phyloP scores from a whole-genome alignment of 2,797 vertebrate genomes.

The Caiman crocodilus region DNA sequence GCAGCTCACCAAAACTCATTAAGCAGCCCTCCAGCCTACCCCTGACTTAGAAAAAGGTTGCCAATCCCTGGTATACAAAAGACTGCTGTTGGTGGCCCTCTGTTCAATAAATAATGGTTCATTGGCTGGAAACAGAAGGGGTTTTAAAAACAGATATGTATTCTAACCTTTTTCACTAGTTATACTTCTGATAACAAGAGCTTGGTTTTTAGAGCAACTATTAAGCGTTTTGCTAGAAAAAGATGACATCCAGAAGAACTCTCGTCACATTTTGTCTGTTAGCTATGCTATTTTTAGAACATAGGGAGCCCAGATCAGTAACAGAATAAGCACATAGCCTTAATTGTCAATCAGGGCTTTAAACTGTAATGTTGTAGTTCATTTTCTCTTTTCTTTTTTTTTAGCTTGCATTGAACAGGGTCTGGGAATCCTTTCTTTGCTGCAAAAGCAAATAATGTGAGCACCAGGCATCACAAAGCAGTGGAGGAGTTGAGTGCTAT shows the following conservation, averaged over 20 bases:
- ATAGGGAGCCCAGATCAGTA: background rate
- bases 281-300: slow-evolving; percentile 52
- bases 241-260: slow-evolving; percentile 34
- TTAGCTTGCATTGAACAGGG: too few species aligned
- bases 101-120: background rate
- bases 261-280: slow-evolving; percentile 23
- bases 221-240: slow-evolving; percentile 24
- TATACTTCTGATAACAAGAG: background rate
- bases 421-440: background rate
- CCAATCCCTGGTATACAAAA: too few species aligned
- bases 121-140: background rate
- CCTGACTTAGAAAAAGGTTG: too few species aligned
- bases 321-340: slow-evolving; percentile 5
- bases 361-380: background rate
- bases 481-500: background rate
- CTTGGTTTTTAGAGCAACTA: background rate
- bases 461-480: background rate
- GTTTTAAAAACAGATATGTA: background rate
- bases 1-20: too few species aligned
- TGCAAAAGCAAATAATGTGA: background rate
- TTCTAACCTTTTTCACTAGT: background rate
- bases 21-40: too few species aligned
- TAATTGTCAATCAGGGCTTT: background rate
- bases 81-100: background rate
- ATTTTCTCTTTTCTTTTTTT: background rate